These are phyloP conservation scores for Noturus placidus DNA, from an alignment of 2,113 vertebrate species.

Conservation along the genomic window DNA sequence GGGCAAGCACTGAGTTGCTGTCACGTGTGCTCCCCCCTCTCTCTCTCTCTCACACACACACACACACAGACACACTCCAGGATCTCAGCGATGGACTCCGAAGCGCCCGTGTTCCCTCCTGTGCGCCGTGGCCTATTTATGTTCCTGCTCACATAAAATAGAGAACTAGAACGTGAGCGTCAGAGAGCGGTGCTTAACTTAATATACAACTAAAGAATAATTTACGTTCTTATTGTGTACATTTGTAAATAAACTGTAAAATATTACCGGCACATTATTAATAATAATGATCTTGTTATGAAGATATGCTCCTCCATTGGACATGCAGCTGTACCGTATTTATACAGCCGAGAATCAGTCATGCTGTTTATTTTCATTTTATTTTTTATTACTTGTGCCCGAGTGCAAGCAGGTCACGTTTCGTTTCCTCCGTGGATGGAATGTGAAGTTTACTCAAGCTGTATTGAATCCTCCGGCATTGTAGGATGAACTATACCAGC, in stretches of 20 bases:
- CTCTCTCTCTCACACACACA: neutral
- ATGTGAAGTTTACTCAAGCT: too few relatives aligned
- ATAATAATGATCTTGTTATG: neutral
- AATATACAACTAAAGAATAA: neutral
- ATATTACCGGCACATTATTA: constrained; percentile 51
- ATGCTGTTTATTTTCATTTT: constrained; percentile 27
- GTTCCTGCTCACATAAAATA: neutral
- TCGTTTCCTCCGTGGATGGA: neutral
- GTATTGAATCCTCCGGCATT: neutral
- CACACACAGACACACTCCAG: neutral
- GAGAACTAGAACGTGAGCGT: neutral
- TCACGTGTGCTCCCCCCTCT: neutral
- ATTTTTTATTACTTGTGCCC: neutral
- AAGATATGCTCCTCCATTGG: constrained; percentile 58
- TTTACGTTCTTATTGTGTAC: constrained; percentile 58
- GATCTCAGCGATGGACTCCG: neutral
- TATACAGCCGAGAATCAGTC: constrained; percentile 3
- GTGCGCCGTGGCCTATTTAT: neutral
- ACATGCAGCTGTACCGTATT: constrained; percentile 59
- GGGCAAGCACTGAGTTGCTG: neutral
- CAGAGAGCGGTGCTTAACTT: neutral
- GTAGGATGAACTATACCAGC: neutral
- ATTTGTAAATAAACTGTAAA: constrained; percentile 77
- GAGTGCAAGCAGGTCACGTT: neutral
- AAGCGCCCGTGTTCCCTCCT: too few relatives aligned